phyloP scores from a whole-genome alignment of 2,113 vertebrate species.

The Ranitomeya imitator region DNA sequence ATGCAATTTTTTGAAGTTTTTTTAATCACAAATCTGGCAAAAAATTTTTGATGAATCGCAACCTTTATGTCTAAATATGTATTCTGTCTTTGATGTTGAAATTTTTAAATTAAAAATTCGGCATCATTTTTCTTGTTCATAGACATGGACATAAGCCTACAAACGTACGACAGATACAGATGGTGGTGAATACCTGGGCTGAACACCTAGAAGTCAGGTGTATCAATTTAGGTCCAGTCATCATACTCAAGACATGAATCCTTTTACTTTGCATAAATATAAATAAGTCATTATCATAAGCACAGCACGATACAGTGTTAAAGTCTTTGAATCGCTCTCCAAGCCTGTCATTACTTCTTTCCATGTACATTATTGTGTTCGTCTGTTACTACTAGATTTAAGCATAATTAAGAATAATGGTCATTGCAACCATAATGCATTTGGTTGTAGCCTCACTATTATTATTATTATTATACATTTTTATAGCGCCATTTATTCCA shows the following conservation, averaged over 20 bases:
- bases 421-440: conserved; percentile 1
- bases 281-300: conserved; percentile 21
- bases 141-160: not conserved
- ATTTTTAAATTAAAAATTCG: too few relatives aligned
- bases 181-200: not conserved
- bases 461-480: too few relatives aligned
- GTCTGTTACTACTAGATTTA: not conserved
- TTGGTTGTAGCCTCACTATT: conserved; percentile 14
- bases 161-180: not conserved
- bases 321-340: not conserved
- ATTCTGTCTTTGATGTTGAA: too few relatives aligned
- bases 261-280: conserved; percentile 15
- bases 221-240: not conserved
- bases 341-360: not conserved
- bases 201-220: not conserved
- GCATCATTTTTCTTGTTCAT: not conserved
- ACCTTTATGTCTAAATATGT: too few relatives aligned
- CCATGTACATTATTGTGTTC: conserved; percentile 1
- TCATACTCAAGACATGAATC: conserved; percentile 9
- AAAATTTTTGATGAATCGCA: too few relatives aligned
- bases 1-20: too few relatives aligned
- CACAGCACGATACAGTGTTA: not conserved
- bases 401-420: conserved; percentile 14
- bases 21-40: too few relatives aligned
- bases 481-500: too few relatives aligned